Conservation (phyloP, 2,888 invertebrate species). For the Heliconius ethilla region DNA sequence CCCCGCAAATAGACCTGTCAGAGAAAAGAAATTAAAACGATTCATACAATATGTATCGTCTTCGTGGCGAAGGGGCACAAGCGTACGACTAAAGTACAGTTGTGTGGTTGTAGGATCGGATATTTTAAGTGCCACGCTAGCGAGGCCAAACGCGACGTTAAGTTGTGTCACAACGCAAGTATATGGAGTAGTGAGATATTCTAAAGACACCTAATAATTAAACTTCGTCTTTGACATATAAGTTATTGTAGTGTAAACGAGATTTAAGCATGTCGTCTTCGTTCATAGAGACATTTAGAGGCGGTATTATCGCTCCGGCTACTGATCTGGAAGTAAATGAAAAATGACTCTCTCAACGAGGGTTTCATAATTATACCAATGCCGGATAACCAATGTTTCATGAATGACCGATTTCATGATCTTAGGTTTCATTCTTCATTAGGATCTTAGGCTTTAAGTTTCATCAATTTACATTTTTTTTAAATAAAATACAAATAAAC, state of each 20-base stretch:
- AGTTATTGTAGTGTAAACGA: constrained; percentile 79
- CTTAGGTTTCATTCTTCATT: too few species aligned
- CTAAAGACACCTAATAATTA: background rate
- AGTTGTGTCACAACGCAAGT: background rate
- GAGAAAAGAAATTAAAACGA: background rate
- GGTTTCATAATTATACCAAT: too few species aligned
- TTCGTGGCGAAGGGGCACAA: background rate
- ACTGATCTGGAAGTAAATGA: constrained; percentile 67
- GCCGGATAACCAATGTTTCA: too few species aligned
- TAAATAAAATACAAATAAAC: too few species aligned
- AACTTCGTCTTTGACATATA: constrained; percentile 60
- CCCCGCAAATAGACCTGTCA: background rate
- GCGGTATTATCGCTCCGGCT: constrained; percentile 87
- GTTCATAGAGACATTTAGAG: constrained; percentile 73
- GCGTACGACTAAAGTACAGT: background rate
- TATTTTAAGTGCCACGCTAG: background rate
- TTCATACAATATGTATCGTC: background rate
- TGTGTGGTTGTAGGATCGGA: background rate
- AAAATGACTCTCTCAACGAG: background rate
- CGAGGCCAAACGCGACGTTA: background rate
- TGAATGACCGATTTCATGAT: too few species aligned
- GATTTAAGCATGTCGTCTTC: constrained; percentile 83
- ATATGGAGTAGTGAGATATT: too few species aligned
- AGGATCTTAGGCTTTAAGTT: too few species aligned
- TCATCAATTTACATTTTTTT: too few species aligned